These are phyloP conservation scores for Andrena hattorfiana DNA, from an alignment of 2,888 invertebrate species.

Conservation along the genomic window DNA sequence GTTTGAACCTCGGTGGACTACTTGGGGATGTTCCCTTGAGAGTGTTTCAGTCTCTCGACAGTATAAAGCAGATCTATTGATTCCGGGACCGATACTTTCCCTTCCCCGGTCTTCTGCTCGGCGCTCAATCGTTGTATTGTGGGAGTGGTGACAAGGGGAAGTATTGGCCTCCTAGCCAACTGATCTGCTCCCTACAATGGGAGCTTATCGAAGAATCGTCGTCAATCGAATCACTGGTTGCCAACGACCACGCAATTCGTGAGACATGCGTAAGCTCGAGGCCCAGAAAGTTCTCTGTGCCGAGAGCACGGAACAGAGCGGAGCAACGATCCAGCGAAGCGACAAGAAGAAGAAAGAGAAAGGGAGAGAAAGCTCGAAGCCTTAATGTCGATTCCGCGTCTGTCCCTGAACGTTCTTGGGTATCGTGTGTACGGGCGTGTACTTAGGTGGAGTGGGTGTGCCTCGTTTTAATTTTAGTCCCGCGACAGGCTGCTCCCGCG, in stretches of 20 bases:
- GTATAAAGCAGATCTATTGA: conserved; percentile 1
- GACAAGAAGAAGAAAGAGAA: conserved; percentile 40
- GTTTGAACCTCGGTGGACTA: too few species aligned
- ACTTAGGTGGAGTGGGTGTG: conserved; percentile 74
- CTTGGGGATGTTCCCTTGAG: background rate
- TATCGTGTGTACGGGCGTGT: conserved; percentile 25
- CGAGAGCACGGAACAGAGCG: conserved; percentile 46
- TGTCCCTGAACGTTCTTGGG: conserved; percentile 50
- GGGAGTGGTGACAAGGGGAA: background rate
- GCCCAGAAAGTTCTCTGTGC: conserved; percentile 43
- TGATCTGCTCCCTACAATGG: background rate
- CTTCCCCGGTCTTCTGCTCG: background rate
- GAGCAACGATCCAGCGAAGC: conserved; percentile 24
- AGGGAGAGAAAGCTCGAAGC: conserved; percentile 45
- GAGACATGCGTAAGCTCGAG: conserved; percentile 49
- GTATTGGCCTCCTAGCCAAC: background rate
- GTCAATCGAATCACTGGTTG: conserved; percentile 10
- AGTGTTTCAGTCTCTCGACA: background rate
- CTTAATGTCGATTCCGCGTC: conserved; percentile 63
- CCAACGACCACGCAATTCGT: conserved; percentile 50
- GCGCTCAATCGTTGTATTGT: background rate
- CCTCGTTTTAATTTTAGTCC: conserved; percentile 83
- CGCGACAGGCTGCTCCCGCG: conserved; percentile 68
- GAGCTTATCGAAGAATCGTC: conserved; percentile 20
- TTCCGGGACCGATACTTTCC: background rate